Evolutionary conservation across 2,888 invertebrate species (phyloP).

Genomic region (Himalopsyche japonica): DNA sequence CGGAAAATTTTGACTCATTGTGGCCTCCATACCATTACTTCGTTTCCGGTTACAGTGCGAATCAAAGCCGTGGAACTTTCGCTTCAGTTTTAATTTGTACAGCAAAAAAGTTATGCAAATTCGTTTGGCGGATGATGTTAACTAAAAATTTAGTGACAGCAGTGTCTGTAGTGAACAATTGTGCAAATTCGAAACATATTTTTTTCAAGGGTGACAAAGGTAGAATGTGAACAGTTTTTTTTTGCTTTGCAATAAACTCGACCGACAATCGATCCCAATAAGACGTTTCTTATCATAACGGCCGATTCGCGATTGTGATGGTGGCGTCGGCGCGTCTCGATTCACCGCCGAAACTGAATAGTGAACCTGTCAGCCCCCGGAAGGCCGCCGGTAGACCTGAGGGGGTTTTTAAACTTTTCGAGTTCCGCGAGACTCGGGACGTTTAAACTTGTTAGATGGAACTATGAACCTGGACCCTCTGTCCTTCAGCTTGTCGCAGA

Average conservation of each 20-base stretch:
- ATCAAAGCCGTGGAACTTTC: background rate
- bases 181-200: background rate
- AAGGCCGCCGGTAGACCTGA: conserved; percentile 7
- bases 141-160: background rate
- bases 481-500: conserved; percentile 98
- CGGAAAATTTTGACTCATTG: background rate
- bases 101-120: background rate
- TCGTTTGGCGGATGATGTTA: background rate
- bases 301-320: conserved; percentile 16
- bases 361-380: background rate
- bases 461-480: conserved; percentile 99
- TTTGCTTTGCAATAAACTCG: background rate
- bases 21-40: background rate
- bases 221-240: background rate
- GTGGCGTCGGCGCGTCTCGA: conserved; percentile 9
- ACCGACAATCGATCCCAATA: background rate
- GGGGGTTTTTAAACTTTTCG: conserved; percentile 36
- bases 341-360: background rate
- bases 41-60: background rate
- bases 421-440: conserved; percentile 30
- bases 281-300: background rate
- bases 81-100: background rate
- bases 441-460: conserved; percentile 58
- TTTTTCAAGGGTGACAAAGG: background rate
- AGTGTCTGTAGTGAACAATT: background rate